Conservation (phyloP, 2,888 invertebrate species). For the Agonopterix arenella region DNA sequence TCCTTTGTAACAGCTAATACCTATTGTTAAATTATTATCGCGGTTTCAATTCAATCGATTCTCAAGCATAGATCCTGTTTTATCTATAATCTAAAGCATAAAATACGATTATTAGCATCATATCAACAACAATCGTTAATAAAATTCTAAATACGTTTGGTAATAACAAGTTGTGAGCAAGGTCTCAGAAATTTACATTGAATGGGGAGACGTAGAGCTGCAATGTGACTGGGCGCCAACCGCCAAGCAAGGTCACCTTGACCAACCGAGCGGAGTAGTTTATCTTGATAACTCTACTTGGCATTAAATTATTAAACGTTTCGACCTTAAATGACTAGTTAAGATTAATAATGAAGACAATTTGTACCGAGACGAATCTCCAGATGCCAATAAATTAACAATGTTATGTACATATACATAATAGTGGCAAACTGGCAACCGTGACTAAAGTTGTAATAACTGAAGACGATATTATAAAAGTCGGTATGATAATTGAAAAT, state of each 20-base stretch:
- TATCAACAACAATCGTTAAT: not conserved
- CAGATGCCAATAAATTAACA: not conserved
- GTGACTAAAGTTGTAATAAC: too few species aligned
- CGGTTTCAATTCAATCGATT: too few species aligned
- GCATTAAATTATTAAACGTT: slow-evolving; percentile 16
- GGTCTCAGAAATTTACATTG: slow-evolving; percentile 64
- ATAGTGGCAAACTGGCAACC: not conserved
- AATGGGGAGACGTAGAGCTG: slow-evolving; percentile 59
- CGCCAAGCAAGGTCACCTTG: slow-evolving; percentile 63
- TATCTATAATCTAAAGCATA: too few species aligned
- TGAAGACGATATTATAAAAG: not conserved
- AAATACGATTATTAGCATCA: too few species aligned
- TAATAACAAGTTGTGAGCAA: slow-evolving; percentile 33
- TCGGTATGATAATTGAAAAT: too few species aligned
- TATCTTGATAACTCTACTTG: slow-evolving; percentile 32
- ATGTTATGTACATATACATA: not conserved
- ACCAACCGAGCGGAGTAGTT: slow-evolving; percentile 42
- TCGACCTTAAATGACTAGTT: slow-evolving; percentile 3
- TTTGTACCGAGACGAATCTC: not conserved
- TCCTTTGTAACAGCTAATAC: too few species aligned
- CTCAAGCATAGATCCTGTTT: too few species aligned
- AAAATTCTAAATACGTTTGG: slow-evolving; percentile 14
- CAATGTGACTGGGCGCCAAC: slow-evolving; percentile 42
- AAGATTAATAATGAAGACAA: slow-evolving; percentile 6
- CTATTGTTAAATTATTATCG: too few species aligned